A percentile compares a stretch with the other conserved stretches of the same genome.
Conservation (phyloP, 2,113 vertebrate genomes). For the Pan troglodytes region NHGRI_mPanTro3-v2.1_pri NC_072414.2:65632501-65633000, state of each 20-base stretch:
- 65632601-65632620: not conserved
- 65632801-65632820: not conserved
- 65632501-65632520: not conserved
- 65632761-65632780: not conserved
- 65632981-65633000: not conserved
- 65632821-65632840: not conserved
- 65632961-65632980: not conserved
- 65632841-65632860: not conserved
- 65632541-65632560: not conserved
- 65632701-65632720: not conserved
- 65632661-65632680: not conserved
- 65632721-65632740: not conserved
- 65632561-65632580: rapidly evolving
- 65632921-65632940: not conserved
- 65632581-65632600: not conserved
- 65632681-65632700: not conserved
- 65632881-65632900: not conserved
- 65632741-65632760: not conserved
- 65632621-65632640: not conserved
- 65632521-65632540: not conserved
- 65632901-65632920: not conserved
- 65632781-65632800: not conserved
- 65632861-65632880: not conserved
- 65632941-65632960: not conserved
- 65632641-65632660: not conserved